Evolutionary conservation across 1,140 invertebrate species (phyloP).

Genomic region (Druon quercuslanigerum): DNA sequence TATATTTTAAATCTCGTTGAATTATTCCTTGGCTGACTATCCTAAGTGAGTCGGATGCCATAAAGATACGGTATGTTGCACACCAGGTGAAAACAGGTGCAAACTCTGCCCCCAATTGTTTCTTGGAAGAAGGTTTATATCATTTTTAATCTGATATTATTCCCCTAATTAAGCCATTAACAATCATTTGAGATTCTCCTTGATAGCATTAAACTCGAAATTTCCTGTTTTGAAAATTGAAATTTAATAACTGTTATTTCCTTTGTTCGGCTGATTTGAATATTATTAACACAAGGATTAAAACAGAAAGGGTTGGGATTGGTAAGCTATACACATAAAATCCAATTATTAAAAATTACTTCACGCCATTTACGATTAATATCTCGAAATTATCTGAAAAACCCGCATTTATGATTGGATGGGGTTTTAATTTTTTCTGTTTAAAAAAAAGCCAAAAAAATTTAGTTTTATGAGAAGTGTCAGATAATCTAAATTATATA

Average conservation of each 20-base stretch:
- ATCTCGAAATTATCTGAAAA: too few relatives aligned
- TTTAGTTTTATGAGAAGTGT: too few relatives aligned
- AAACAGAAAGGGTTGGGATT: not conserved
- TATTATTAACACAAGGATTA: not conserved
- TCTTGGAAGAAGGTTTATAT: conserved; percentile 28
- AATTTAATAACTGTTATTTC: conserved; percentile 15
- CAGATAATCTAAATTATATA: too few relatives aligned
- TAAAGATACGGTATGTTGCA: conserved; percentile 22
- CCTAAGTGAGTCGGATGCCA: conserved; percentile 23
- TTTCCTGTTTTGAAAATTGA: conserved; percentile 15
- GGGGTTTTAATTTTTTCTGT: too few relatives aligned
- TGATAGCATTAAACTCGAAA: not conserved
- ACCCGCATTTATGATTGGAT: too few relatives aligned
- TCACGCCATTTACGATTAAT: too few relatives aligned
- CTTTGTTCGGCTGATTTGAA: not conserved
- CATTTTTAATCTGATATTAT: not conserved
- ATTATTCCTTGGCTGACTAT: conserved; percentile 1
- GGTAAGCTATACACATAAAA: too few relatives aligned
- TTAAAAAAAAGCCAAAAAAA: too few relatives aligned
- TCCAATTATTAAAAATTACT: too few relatives aligned
- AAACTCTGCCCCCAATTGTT: conserved; percentile 11
- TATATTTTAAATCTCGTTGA: not conserved
- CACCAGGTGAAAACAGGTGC: conserved; percentile 27
- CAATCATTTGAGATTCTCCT: not conserved
- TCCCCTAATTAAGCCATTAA: conserved; percentile 28